These are phyloP conservation scores for Pherbina coryleti DNA, from an alignment of 2,888 invertebrate species.

Conservation along the genomic window DNA sequence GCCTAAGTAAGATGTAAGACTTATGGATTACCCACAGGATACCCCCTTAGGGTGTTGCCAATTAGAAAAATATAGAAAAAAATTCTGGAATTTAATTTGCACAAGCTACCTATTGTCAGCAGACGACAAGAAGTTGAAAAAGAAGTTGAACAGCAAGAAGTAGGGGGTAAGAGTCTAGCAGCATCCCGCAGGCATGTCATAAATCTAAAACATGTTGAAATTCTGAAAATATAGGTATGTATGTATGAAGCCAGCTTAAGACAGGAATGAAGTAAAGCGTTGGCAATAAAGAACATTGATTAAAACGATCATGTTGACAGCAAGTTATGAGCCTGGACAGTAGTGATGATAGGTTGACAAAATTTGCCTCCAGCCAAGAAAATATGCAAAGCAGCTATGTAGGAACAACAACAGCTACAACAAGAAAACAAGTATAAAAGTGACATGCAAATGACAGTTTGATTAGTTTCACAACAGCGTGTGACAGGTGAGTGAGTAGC, in stretches of 20 bases:
- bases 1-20: slow-evolving; percentile 21
- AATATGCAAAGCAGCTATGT: neutral
- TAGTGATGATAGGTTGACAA: slow-evolving; percentile 13
- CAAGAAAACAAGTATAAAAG: neutral
- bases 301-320: neutral
- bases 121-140: slow-evolving; percentile 4
- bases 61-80: slow-evolving; percentile 57
- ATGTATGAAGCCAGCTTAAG: neutral
- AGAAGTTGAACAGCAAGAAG: slow-evolving; percentile 8
- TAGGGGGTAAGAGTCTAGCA: neutral
- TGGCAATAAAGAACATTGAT: neutral
- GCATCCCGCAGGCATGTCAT: slow-evolving; percentile 50
- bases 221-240: slow-evolving; percentile 1
- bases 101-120: neutral
- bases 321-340: neutral
- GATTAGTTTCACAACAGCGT: slow-evolving; percentile 42
- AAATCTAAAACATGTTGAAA: slow-evolving; percentile 16
- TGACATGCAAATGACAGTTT: slow-evolving; percentile 38
- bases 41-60: slow-evolving; percentile 62
- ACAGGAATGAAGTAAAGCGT: neutral
- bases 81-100: slow-evolving; percentile 51
- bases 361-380: slow-evolving; percentile 11
- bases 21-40: slow-evolving; percentile 24
- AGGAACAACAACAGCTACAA: neutral
- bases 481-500: neutral